phyloP scores from a whole-genome alignment of 2,888 invertebrate genomes.

The Cosmia trapezina region DNA sequence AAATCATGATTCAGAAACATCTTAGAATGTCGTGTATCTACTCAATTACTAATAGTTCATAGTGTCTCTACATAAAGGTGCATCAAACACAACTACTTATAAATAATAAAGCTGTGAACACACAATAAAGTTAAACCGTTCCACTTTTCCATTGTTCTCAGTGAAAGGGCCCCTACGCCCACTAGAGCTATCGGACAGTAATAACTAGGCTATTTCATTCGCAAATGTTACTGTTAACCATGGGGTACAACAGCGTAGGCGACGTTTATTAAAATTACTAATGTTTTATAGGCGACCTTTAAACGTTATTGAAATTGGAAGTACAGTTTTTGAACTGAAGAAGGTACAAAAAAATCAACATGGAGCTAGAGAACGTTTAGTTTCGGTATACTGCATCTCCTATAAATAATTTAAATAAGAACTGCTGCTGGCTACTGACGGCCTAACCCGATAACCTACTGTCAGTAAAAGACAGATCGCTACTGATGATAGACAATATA shows the following conservation, averaged over 20 bases:
- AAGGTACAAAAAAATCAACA: not conserved
- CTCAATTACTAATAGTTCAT: not conserved
- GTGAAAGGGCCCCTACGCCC: conserved; percentile 64
- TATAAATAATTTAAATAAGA: not conserved
- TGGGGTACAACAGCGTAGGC: conserved; percentile 28
- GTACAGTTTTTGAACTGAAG: not conserved
- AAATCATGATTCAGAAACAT: not conserved
- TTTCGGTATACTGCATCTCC: not conserved
- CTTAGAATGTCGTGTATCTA: not conserved
- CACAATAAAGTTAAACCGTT: conserved; percentile 60
- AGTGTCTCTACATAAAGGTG: conserved; percentile 7
- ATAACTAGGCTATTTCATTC: conserved; percentile 64
- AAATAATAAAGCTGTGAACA: conserved; percentile 60
- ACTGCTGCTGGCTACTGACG: too few relatives aligned
- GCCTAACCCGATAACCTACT: too few relatives aligned
- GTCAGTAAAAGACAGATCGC: too few relatives aligned
- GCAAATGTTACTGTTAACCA: conserved; percentile 55
- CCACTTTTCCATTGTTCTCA: conserved; percentile 65
- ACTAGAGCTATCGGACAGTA: conserved; percentile 50
- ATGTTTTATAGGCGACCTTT: not conserved
- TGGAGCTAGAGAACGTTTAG: not conserved
- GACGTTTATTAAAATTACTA: conserved; percentile 18
- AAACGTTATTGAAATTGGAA: not conserved
- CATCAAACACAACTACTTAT: conserved; percentile 35
- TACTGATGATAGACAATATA: too few relatives aligned